Evolutionary conservation across 1,140 invertebrate species (phyloP).

Genomic region (Zaprionus lachaisei): DNA sequence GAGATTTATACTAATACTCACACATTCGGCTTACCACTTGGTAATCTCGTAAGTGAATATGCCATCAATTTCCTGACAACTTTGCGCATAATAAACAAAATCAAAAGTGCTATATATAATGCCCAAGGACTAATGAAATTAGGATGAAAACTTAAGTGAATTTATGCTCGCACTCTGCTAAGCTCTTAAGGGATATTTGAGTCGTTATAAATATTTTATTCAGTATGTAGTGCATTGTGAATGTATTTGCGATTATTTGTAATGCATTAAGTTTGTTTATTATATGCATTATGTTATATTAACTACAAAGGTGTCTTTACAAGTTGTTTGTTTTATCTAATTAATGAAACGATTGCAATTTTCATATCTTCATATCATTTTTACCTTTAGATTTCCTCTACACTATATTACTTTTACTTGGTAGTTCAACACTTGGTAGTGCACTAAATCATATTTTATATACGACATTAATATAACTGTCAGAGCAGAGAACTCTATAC

Average conservation of each 20-base stretch:
- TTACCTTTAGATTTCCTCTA: background rate
- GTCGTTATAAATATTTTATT: background rate
- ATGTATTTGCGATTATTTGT: background rate
- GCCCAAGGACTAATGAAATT: conserved; percentile 17
- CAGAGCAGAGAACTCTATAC: conserved; percentile 1
- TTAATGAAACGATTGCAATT: too few relatives aligned
- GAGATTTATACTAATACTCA: conserved; percentile 44
- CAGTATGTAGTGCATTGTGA: background rate
- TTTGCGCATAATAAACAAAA: conserved; percentile 33
- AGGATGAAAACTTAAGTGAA: background rate
- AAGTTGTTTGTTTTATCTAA: too few relatives aligned
- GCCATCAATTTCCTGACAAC: conserved; percentile 33
- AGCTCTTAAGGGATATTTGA: background rate
- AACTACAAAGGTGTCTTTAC: background rate
- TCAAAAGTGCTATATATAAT: conserved; percentile 12
- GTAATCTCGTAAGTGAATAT: conserved; percentile 48
- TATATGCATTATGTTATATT: background rate
- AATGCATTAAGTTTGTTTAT: background rate
- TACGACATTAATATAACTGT: conserved; percentile 1
- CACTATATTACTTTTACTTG: background rate
- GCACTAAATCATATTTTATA: background rate
- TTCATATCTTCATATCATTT: background rate
- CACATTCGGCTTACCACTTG: conserved; percentile 26
- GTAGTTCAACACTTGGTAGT: background rate
- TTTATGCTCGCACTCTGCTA: background rate